Base-by-base conservation (phyloP, 2,888 invertebrate species). In the Polietes domitor region DNA sequence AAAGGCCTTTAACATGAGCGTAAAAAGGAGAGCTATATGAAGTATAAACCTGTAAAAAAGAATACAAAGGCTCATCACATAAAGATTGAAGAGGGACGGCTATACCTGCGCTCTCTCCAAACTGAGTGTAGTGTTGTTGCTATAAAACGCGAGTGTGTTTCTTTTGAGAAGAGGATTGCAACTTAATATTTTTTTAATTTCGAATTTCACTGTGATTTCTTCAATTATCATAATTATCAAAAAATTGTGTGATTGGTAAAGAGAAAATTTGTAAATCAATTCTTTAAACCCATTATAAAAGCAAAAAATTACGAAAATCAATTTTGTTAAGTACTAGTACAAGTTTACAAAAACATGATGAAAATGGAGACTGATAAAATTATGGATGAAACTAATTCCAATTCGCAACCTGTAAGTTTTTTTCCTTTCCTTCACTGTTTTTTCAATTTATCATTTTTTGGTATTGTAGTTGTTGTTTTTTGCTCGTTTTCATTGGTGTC, bases 291-390 rank as follows among this genome's bases (percentile, higher is more conserved):
- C 17, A 41, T 65, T 65, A n/a, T 19, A 65, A 75, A 80, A 63
- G 53, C 17, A 71, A 73, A 63, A 37, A 74, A 24, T 47, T 68
- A 9, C 17, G 26, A 68, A 50, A 43, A 80, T n/a, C 72, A 12
- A 37, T 26, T 41, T 12, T 70, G 15, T 75, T 75, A 24, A 73
- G 41, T 74, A 68, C 12, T 68, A 79, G 78, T 58, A 65, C 74
- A 80, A 80, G 63, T 79, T 78, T 72, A 83, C 72, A 87, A 88
- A 88, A 90, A 88, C 87, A 95, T 96, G 95, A 94, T 95, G 94
- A 96, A 96, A 95, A 97, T 97, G 97, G 97, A 97, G 95, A 97
- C 96, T 93, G 97, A 97, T 94, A 96, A 96, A 94, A 95, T 96
- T 93, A 95, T 96, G 94, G 96, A 96, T 94, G 97, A 97, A 92